Base-by-base conservation (phyloP, 1,140 invertebrate species). In the Branchinecta lindahli region DNA sequence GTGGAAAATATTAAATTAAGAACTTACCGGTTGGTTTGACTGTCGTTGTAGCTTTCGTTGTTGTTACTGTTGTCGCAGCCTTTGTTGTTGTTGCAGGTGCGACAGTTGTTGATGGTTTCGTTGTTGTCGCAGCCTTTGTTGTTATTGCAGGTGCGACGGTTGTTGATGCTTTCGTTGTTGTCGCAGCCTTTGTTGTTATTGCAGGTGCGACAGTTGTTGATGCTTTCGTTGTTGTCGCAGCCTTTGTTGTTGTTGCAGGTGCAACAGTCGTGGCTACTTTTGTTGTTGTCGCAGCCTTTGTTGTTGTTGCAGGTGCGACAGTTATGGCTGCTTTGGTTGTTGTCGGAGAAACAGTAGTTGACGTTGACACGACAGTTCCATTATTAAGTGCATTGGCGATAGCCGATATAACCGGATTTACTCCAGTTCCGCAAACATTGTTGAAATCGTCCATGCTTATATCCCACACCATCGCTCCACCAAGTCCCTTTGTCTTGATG, bases 391-490 rank as follows among this genome's bases (percentile, higher is more conserved):
- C 33, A 33, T 33, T 33, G 33, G 68, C n/a, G 66, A 71, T 71
- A 15, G 70, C 68, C 33, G 67, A 66, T 9, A 81, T 79, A 15
- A 80, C 68, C 7, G 79, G 80, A 70, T 80, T 81, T 18, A 73
- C 75, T 6, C 70, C 70, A 15, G n/a, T 46, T 9, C 72, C 74
- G 52, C 74, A 75, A 7, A 33, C 2, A 33, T 66, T 66, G 9
- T 66, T 45, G 47, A 72, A 74, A 69, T 75, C 75, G 61, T 76
- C 75, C 61, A 71, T 45, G 47, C 70, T 72, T 44, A 75, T 67
- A n/a, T 75, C 74, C 75, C 75, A 76, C 5, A 77, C 68, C 74
- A 76, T 76, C 0, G 74, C 70, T 18, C 75, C 75, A 8, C 71
- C 74, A 0, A 75, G 69, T 9, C 72, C 71, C 44, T 68, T 69